These are phyloP conservation scores for Pagetopsis macropterus DNA, from an alignment of 2,797 vertebrate species.

Conservation along the genomic window DNA sequence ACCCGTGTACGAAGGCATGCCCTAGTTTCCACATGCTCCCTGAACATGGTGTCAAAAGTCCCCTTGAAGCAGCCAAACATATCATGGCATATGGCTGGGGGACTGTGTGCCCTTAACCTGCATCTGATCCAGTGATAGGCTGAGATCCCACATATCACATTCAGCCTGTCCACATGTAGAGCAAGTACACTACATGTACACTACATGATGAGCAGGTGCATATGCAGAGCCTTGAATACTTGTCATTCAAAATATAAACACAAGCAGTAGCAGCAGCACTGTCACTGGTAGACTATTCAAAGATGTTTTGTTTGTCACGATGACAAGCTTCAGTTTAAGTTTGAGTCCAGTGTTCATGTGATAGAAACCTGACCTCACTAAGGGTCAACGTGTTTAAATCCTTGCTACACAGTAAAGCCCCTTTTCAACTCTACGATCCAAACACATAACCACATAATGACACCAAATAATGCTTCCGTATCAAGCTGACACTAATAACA, in stretches of 20 bases:
- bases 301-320: background rate
- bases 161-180: background rate
- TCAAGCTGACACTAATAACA: background rate
- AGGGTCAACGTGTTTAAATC: conserved; percentile 27
- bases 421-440: background rate
- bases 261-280: background rate
- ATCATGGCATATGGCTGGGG: conserved; percentile 24
- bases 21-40: conserved; percentile 54
- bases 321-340: background rate
- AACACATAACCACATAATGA: background rate
- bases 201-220: background rate
- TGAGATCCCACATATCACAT: conserved; percentile 41
- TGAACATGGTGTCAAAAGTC: conserved; percentile 33
- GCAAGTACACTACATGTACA: conserved; percentile 19
- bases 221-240: background rate
- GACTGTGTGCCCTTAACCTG: background rate
- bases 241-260: background rate
- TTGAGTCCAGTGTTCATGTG: background rate
- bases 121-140: conserved; percentile 29
- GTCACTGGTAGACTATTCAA: background rate
- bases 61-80: conserved; percentile 12
- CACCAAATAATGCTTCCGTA: background rate
- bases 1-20: background rate
- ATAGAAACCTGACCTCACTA: conserved; percentile 22
- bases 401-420: background rate